Evolutionary conservation across 2,888 invertebrate species (phyloP).

Genomic region (Patella depressa): DNA sequence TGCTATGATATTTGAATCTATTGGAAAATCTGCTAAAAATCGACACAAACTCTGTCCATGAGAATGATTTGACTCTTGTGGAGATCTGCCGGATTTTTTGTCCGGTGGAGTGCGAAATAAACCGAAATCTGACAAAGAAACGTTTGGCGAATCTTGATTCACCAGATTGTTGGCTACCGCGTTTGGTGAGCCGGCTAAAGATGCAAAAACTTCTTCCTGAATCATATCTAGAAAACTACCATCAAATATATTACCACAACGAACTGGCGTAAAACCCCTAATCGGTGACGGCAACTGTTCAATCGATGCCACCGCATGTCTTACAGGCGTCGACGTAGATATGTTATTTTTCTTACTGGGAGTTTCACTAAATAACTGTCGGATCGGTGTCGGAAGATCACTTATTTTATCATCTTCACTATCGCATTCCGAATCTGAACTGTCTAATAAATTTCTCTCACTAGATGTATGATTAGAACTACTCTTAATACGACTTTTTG

Average conservation of each 20-base stretch:
- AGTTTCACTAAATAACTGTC: slow-evolving; percentile 31
- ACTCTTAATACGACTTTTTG: slow-evolving; percentile 21
- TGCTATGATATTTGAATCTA: slow-evolving; percentile 32
- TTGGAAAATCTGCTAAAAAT: slow-evolving; percentile 36
- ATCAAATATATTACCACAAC: slow-evolving; percentile 41
- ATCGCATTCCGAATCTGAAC: slow-evolving; percentile 40
- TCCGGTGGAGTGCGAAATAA: slow-evolving; percentile 21
- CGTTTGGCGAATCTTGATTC: slow-evolving; percentile 12
- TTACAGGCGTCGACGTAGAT: slow-evolving; percentile 51
- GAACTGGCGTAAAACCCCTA: slow-evolving; percentile 45
- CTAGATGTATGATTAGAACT: slow-evolving; percentile 27
- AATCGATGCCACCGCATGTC: slow-evolving; percentile 25
- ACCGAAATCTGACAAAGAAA: slow-evolving; percentile 20
- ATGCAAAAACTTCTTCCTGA: slow-evolving; percentile 19
- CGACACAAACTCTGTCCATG: slow-evolving; percentile 31
- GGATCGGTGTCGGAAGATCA: slow-evolving; percentile 41
- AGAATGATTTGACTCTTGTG: slow-evolving; percentile 13
- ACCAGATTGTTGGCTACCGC: not conserved
- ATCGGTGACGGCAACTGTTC: slow-evolving; percentile 49
- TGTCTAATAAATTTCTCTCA: slow-evolving; percentile 44
- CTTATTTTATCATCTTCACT: slow-evolving; percentile 47
- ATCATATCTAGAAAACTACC: slow-evolving; percentile 50
- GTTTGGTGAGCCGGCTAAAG: slow-evolving; percentile 13
- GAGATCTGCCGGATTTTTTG: not conserved
- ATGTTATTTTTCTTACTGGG: slow-evolving; percentile 27